phyloP scores from a whole-genome alignment of 2,888 invertebrate species.

The Ormyrus rosae region DNA sequence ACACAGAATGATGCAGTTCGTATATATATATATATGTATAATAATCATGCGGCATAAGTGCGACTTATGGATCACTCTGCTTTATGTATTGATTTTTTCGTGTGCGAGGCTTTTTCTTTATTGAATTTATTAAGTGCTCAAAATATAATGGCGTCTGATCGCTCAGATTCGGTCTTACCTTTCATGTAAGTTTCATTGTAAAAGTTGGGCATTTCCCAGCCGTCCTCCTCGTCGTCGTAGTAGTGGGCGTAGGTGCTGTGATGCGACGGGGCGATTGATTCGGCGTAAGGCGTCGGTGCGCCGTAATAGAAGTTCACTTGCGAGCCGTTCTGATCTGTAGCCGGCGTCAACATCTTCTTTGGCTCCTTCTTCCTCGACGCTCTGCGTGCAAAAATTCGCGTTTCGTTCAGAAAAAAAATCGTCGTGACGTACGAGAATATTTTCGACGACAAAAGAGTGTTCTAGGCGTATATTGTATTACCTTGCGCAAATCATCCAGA shows the following conservation, averaged over 20 bases:
- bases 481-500: conserved; percentile 98
- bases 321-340: conserved; percentile 93
- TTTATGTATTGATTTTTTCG: conserved; percentile 12
- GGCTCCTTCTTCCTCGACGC: conserved; percentile 93
- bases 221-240: conserved; percentile 96
- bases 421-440: background rate
- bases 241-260: conserved; percentile 97
- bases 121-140: conserved; percentile 47
- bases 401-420: background rate
- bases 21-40: conserved; percentile 22
- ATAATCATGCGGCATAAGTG: conserved; percentile 45
- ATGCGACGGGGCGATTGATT: conserved; percentile 95
- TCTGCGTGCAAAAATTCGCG: conserved; percentile 74
- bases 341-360: conserved; percentile 92
- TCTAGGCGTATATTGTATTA: conserved; percentile 68
- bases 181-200: conserved; percentile 98
- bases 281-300: conserved; percentile 95
- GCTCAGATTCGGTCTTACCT: conserved; percentile 77
- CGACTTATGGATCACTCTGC: conserved; percentile 38
- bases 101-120: conserved; percentile 48
- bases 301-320: conserved; percentile 98
- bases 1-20: background rate
- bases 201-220: conserved; percentile 98
- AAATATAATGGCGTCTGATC: conserved; percentile 60
- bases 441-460: too few relatives aligned